These are phyloP conservation scores for Lordiphosa mommai DNA, from an alignment of 1,140 invertebrate genomes.

Conservation along the genomic window DNA sequence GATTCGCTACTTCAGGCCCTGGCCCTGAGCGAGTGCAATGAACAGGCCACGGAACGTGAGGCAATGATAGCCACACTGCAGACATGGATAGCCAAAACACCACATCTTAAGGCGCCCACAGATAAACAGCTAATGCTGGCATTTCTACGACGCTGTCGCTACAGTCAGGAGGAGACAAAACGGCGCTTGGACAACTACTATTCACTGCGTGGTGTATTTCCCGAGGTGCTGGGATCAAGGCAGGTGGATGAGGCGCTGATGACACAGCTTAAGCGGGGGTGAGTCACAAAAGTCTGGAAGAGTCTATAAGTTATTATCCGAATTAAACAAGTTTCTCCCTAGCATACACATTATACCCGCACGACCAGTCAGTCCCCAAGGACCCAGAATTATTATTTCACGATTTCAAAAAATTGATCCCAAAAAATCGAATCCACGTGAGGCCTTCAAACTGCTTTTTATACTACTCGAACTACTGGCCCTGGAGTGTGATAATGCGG, in stretches of 20 bases:
- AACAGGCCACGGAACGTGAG: conserved; percentile 80
- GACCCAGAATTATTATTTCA: conserved; percentile 56
- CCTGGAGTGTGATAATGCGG: conserved; percentile 59
- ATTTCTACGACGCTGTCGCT: conserved; percentile 85
- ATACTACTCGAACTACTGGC: conserved; percentile 64
- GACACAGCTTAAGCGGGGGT: conserved; percentile 81
- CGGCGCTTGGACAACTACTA: conserved; percentile 84
- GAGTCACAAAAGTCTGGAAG: conserved; percentile 16
- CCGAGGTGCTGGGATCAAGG: conserved; percentile 81
- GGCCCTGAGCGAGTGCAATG: conserved; percentile 82
- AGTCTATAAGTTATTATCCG: not conserved
- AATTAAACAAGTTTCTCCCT: conserved; percentile 1
- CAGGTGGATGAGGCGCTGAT: conserved; percentile 65
- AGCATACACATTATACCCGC: conserved; percentile 60
- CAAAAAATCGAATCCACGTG: conserved; percentile 55
- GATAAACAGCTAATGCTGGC: conserved; percentile 83
- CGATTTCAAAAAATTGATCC: conserved; percentile 62
- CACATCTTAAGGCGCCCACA: conserved; percentile 80
- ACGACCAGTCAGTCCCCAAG: conserved; percentile 38
- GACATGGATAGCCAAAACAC: conserved; percentile 84
- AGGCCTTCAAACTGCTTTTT: conserved; percentile 66
- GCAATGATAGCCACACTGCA: conserved; percentile 81
- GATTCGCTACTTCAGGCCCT: conserved; percentile 24
- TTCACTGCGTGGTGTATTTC: conserved; percentile 81
- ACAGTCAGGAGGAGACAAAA: conserved; percentile 84